phyloP scores from a whole-genome alignment of 2,888 invertebrate species.

The Catotricha subobsoleta region DNA sequence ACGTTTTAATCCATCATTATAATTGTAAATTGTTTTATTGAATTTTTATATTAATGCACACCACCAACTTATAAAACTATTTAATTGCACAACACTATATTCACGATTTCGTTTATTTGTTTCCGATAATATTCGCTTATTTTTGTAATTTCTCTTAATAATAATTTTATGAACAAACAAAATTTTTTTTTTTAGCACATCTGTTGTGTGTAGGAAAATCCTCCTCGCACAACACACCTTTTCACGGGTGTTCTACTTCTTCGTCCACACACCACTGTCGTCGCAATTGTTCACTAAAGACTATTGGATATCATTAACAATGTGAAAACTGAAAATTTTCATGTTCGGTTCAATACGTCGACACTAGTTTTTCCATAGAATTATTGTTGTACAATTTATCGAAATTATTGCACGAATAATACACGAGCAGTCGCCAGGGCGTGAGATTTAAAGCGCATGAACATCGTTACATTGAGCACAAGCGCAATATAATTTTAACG shows the following conservation, averaged over 20 bases:
- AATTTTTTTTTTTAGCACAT: conserved; percentile 7
- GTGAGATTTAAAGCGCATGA: conserved; percentile 6
- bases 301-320: too few relatives aligned
- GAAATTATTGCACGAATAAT: background rate
- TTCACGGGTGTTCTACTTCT: conserved; percentile 12
- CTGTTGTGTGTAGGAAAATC: conserved; percentile 14
- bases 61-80: too few relatives aligned
- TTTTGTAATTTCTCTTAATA: background rate
- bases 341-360: conserved; percentile 3
- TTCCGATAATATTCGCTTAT: background rate
- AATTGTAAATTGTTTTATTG: conserved; percentile 5
- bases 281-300: conserved; percentile 6
- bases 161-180: background rate
- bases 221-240: conserved; percentile 15
- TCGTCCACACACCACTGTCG: conserved; percentile 9
- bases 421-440: conserved; percentile 5
- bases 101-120: background rate
- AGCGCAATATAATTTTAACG: too few relatives aligned
- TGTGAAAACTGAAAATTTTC: conserved; percentile 7
- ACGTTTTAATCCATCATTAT: conserved; percentile 7
- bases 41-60: too few relatives aligned
- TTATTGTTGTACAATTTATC: conserved; percentile 7
- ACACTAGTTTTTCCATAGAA: conserved; percentile 4
- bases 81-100: too few relatives aligned
- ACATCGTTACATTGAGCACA: conserved; percentile 2